Conservation (phyloP, 2,888 invertebrate genomes). For the Acrobasis consociella region DNA sequence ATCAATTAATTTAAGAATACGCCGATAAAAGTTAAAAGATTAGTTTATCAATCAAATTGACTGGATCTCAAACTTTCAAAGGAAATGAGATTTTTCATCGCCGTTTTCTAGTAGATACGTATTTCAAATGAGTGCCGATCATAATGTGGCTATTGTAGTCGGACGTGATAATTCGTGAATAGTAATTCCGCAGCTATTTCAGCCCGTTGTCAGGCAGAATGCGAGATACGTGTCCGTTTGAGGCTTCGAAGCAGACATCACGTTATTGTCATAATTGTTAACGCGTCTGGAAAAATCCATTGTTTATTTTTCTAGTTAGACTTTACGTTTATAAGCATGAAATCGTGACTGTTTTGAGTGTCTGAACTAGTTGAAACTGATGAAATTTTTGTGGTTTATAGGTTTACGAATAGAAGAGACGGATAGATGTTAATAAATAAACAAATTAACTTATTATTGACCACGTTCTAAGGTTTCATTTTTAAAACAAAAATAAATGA, state of each 20-base stretch:
- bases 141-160: not conserved
- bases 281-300: slow-evolving; percentile 12
- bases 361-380: not conserved
- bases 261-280: slow-evolving; percentile 5
- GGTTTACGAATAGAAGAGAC: no score
- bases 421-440: no score
- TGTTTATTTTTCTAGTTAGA: slow-evolving; percentile 15
- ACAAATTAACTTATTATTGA: no score
- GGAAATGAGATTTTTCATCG: no score
- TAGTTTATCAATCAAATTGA: no score
- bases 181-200: not conserved
- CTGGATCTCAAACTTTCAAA: no score
- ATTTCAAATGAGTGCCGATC: not conserved
- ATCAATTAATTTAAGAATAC: no score
- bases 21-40: no score
- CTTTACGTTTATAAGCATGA: not conserved
- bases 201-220: not conserved
- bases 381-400: not conserved
- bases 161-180: slow-evolving; percentile 12
- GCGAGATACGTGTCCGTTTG: slow-evolving; percentile 11
- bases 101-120: no score
- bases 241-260: not conserved
- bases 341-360: slow-evolving; percentile 3
- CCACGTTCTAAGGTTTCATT: no score
- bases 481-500: no score